A percentile compares a stretch with the other conserved stretches of the same genome.
phyloP scores from a whole-genome alignment of 2,797 vertebrate genomes.

The Leuciscus waleckii region DNA sequence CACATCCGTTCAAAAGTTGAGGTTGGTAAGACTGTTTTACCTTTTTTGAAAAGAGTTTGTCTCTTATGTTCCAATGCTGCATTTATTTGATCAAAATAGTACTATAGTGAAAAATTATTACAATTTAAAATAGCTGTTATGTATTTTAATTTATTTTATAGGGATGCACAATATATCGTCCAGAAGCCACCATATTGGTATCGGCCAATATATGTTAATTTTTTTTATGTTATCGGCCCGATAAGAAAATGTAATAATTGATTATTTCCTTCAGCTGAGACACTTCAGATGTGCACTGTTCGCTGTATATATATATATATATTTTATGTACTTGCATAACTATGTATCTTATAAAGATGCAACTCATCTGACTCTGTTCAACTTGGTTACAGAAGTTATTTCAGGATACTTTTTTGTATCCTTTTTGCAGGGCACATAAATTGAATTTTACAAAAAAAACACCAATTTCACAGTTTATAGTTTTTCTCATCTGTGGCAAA shows the following conservation, averaged over 20 bases:
- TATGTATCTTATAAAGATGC: not conserved
- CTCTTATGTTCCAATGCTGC: not conserved
- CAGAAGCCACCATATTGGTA: too few relatives aligned
- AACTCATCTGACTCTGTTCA: not conserved
- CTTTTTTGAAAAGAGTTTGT: not conserved
- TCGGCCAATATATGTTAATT: too few relatives aligned
- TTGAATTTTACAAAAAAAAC: not conserved
- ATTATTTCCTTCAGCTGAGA: too few relatives aligned
- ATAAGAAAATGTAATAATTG: too few relatives aligned
- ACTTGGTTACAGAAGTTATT: not conserved
- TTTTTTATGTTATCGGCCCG: too few relatives aligned
- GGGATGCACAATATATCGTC: too few relatives aligned
- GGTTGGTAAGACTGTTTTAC: not conserved
- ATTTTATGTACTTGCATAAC: not conserved
- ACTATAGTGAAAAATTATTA: too few relatives aligned
- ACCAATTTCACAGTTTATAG: conserved; percentile 2
- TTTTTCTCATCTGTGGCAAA: conserved; percentile 25
- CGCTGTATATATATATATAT: too few relatives aligned
- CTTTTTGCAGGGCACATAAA: not conserved
- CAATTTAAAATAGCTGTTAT: too few relatives aligned
- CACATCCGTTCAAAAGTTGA: not conserved
- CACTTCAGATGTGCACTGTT: too few relatives aligned
- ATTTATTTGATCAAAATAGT: not conserved
- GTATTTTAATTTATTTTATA: too few relatives aligned
- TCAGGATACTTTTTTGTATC: not conserved